Evolutionary conservation across 2,888 invertebrate genomes (phyloP).

Genomic region (Iphiclides podalirius): DNA sequence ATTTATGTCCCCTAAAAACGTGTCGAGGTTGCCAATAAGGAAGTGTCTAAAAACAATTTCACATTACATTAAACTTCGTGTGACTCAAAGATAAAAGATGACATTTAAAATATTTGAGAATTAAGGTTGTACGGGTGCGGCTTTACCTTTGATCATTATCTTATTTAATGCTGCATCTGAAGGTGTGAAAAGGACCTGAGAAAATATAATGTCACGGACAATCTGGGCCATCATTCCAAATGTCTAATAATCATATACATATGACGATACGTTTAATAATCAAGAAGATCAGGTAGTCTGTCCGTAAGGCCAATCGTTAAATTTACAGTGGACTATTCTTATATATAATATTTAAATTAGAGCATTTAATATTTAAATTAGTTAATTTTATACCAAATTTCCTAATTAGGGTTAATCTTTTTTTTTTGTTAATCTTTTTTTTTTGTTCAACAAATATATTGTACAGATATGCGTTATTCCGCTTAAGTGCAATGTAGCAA

Average conservation of each 20-base stretch:
- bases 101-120: constrained; percentile 5
- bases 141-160: constrained; percentile 16
- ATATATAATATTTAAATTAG: no score
- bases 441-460: no score
- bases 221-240: constrained; percentile 14
- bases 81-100: constrained; percentile 8
- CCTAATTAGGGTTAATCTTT: no score
- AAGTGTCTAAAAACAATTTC: not conserved
- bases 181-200: constrained; percentile 21
- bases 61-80: constrained; percentile 3
- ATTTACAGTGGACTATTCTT: not conserved
- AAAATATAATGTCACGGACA: constrained; percentile 24
- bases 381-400: no score
- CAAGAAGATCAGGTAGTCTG: not conserved
- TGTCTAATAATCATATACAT: constrained; percentile 18
- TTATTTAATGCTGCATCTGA: constrained; percentile 7
- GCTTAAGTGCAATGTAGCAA: no score
- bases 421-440: no score
- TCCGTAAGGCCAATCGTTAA: constrained; percentile 4
- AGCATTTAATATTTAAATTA: no score
- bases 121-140: constrained; percentile 9
- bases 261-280: constrained; percentile 6
- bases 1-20: not conserved
- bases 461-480: no score
- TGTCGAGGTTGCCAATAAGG: not conserved